These are phyloP conservation scores for Orthosia gothica DNA, from an alignment of 2,888 invertebrate species.

Conservation along the genomic window DNA sequence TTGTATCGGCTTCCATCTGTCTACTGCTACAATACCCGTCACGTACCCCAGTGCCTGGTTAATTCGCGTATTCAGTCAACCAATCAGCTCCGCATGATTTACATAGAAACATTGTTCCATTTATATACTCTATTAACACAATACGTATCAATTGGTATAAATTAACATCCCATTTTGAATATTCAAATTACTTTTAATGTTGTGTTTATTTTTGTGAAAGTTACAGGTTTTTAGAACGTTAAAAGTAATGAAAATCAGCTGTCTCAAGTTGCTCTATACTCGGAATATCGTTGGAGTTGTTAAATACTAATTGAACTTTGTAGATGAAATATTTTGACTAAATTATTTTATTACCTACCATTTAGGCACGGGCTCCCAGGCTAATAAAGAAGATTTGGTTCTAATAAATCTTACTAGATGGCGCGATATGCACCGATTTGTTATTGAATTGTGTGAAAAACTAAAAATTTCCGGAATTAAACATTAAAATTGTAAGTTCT, in stretches of 20 bases:
- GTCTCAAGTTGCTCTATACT: background rate
- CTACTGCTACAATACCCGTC: conserved; percentile 63
- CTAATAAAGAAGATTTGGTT: too few species aligned
- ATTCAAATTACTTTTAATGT: conserved; percentile 29
- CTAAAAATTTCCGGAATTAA: too few species aligned
- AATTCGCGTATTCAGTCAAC: conserved; percentile 71
- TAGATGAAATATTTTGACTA: background rate
- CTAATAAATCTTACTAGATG: too few species aligned
- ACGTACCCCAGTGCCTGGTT: conserved; percentile 67
- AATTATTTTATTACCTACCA: background rate
- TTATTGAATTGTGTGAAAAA: too few species aligned
- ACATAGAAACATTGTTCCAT: conserved; percentile 67
- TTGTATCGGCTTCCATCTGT: conserved; percentile 81
- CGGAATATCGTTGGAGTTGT: background rate
- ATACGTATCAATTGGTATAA: conserved; percentile 64
- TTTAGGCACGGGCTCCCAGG: background rate
- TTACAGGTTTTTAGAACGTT: background rate
- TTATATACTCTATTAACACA: conserved; percentile 53
- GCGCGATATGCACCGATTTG: too few species aligned
- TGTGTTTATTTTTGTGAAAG: conserved; percentile 4
- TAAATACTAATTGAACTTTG: background rate
- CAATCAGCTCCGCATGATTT: conserved; percentile 68
- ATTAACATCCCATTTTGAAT: conserved; percentile 61
- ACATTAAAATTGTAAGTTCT: too few species aligned
- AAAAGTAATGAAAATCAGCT: background rate